These are phyloP conservation scores for Drosophila tropicalis DNA, from an alignment of 1,140 invertebrate species.

Conservation along the genomic window DNA sequence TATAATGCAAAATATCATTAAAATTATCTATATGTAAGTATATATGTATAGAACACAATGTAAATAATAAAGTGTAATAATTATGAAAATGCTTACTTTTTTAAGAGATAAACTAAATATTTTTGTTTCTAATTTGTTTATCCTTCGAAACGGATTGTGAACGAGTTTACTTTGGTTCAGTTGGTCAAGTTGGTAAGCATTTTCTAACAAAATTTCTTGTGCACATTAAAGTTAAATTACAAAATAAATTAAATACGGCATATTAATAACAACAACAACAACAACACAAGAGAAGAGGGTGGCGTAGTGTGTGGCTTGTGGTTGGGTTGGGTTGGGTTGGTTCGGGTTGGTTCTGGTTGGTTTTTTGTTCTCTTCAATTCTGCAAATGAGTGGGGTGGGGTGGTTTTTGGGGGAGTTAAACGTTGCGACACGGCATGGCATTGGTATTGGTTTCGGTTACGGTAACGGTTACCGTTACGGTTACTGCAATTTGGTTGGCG, in stretches of 20 bases:
- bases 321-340: not conserved
- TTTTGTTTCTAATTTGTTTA: not conserved
- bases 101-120: not conserved
- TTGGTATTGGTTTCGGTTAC: constrained; percentile 21
- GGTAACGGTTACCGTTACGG: constrained; percentile 31
- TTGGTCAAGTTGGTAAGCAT: not conserved
- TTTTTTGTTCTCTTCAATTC: too few relatives aligned
- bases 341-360: not conserved
- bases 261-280: constrained; percentile 6
- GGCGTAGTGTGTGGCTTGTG: constrained; percentile 2
- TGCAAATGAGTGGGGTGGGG: not conserved
- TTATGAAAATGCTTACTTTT: constrained; percentile 24
- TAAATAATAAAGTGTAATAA: constrained; percentile 7
- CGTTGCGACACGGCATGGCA: not conserved
- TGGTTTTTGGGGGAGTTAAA: too few relatives aligned
- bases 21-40: too few relatives aligned
- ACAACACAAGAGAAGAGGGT: not conserved
- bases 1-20: constrained; percentile 20
- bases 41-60: too few relatives aligned
- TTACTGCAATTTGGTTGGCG: constrained; percentile 60
- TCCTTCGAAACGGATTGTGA: too few relatives aligned
- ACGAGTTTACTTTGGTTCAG: not conserved
- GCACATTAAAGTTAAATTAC: constrained; percentile 1
- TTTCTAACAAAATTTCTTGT: constrained; percentile 1
- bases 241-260: constrained; percentile 6